Conservation (phyloP, 2,113 vertebrate genomes). For the Dromaius novaehollandiae region DNA sequence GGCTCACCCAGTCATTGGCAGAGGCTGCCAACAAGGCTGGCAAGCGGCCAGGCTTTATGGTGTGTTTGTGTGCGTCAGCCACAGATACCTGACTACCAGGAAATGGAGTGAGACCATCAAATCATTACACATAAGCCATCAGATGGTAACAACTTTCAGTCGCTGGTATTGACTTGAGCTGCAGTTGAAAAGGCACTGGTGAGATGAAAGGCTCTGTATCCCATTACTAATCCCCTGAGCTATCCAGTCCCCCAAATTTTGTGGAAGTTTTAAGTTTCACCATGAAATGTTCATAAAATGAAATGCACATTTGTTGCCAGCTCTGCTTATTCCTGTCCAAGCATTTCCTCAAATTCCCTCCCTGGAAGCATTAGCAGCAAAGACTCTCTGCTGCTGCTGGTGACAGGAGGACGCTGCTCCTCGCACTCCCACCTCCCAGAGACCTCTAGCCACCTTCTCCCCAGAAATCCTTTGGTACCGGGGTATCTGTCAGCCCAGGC, state of each 20-base stretch:
- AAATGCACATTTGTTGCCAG: constrained; percentile 72
- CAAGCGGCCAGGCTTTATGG: background rate
- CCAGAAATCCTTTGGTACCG: accelerated
- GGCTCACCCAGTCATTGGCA: background rate
- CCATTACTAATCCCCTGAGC: constrained; percentile 74
- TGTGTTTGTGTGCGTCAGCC: constrained; percentile 45
- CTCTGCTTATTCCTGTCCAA: constrained; percentile 37
- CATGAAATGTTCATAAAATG: constrained; percentile 74
- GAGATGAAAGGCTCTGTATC: constrained; percentile 73
- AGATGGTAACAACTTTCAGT: constrained; percentile 70
- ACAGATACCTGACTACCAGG: constrained; percentile 62
- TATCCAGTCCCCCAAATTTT: constrained; percentile 69
- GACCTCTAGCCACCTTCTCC: background rate
- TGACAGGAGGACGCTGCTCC: background rate
- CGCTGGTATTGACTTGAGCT: constrained; percentile 54
- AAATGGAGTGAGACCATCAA: constrained; percentile 57
- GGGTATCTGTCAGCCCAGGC: background rate
- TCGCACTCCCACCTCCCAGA: background rate
- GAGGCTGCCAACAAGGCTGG: constrained; percentile 21
- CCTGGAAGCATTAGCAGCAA: background rate
- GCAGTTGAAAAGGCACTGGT: constrained; percentile 67
- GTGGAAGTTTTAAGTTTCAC: constrained; percentile 75
- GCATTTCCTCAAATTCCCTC: constrained; percentile 31
- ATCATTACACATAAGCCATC: constrained; percentile 61
- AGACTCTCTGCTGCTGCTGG: background rate